Evolutionary conservation across 2,888 invertebrate genomes (phyloP), one percentile per base, ranked within the genome.

Genomic region (Teleogryllus oceanicus): DNA sequence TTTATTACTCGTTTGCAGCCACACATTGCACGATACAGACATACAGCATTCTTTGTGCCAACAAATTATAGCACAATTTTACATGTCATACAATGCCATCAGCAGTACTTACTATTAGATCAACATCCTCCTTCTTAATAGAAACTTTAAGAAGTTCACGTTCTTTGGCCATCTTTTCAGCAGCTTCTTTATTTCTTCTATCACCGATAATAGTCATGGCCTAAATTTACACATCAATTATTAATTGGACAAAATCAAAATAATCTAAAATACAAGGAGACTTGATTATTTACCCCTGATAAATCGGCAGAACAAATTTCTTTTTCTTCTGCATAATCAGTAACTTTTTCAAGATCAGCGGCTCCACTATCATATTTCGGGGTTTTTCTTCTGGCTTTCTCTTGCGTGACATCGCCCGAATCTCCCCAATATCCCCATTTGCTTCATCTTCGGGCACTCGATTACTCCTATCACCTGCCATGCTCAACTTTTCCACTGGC

Each of bases 51-150:
- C 24, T 24, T 24, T 24, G 24, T 3, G 2, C 24, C 24, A 24
- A 24, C 24, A 24, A 24, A 37, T 37, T 37, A 37, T 37, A 0
- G 1, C 5, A 37, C 8, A 37, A 8, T 37, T 37, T 37, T 8
- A 37, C 37, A 8, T 37, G 24, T 37, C n/a, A n/a, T 12, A 62
- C 16, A 3, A 24, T 24, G 2, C 24, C 24, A 24, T 8, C 1
- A 37, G 8, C 37, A 37, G 76, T 18, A 81, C 79, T 79, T 88
- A 97, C 97, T 87, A 99, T 97, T 85, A 98, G 89, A 89, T 98
- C 98, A 83, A 99, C 97, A 87, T 99, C 98, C 89, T 98, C 98
- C 86, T 97, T 98, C 87, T 94, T 96, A 21, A 99, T 97, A 79
- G 95, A 94, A 80, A 98, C 94, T 89, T 97, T 97, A 83, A 95